Percentiles rank a stretch among this genome's conserved stretches.
phyloP scores from a whole-genome alignment of 2,797 vertebrate genomes.

The Thunnus albacares region DNA sequence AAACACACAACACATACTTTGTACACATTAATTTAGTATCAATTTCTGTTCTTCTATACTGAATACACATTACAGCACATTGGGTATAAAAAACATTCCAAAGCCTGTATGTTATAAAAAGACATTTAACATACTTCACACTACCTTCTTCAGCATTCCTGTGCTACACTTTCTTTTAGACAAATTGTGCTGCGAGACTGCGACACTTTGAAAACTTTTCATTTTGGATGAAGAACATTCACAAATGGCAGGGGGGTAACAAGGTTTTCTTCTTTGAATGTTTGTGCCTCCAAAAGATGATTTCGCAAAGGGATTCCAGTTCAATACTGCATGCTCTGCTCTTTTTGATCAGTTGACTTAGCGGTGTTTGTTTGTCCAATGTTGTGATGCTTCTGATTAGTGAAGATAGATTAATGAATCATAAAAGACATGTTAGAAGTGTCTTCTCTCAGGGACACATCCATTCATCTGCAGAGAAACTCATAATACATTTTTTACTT shows the following conservation, averaged over 20 bases:
- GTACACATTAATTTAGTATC: not conserved
- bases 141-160: conserved; percentile 2
- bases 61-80: not conserved
- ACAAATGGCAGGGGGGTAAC: conserved; percentile 25
- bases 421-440: conserved; percentile 77
- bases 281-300: conserved; percentile 57
- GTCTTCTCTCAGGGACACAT: conserved; percentile 66
- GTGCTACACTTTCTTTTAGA: conserved; percentile 26
- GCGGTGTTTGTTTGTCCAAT: conserved; percentile 76
- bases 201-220: conserved; percentile 66
- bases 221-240: conserved; percentile 68
- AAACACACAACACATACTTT: conserved; percentile 5
- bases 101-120: not conserved
- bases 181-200: conserved; percentile 46
- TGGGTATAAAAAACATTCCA: not conserved
- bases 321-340: conserved; percentile 65
- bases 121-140: not conserved
- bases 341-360: conserved; percentile 74
- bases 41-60: not conserved
- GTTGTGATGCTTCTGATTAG: conserved; percentile 75
- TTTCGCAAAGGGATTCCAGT: conserved; percentile 39
- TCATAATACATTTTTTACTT: conserved; percentile 80
- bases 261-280: conserved; percentile 35
- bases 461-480: conserved; percentile 56
- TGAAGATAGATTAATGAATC: conserved; percentile 78